Percentiles rank a stretch among this genome's conserved stretches.
Evolutionary conservation across 2,888 invertebrate species (phyloP).

Genomic region (Notocelia uddmanniana): DNA sequence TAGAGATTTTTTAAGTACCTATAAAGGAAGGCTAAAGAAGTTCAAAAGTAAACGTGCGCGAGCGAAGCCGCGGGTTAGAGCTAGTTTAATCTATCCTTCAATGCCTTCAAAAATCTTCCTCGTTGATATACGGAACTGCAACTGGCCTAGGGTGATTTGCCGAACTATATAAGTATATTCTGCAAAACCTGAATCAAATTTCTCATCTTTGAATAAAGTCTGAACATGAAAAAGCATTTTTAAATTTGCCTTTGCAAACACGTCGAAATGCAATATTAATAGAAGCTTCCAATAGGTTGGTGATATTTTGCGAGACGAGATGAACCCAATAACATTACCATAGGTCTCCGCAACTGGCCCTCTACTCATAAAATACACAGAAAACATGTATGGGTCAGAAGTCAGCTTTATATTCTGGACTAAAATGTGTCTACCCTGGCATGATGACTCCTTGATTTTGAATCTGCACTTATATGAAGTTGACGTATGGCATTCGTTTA

Average conservation of each 20-base stretch:
- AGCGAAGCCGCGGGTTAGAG: too few species aligned
- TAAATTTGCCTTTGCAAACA: conserved; percentile 4
- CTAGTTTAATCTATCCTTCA: too few species aligned
- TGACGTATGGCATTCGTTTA: not conserved
- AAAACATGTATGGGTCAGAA: not conserved
- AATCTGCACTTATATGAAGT: not conserved
- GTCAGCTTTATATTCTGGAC: not conserved
- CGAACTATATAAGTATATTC: not conserved
- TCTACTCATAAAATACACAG: conserved; percentile 73
- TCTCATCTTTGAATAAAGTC: not conserved
- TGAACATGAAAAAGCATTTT: conserved; percentile 1
- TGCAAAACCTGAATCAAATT: not conserved
- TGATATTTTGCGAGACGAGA: conserved; percentile 52
- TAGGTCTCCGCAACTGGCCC: conserved; percentile 72
- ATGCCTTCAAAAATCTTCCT: not conserved
- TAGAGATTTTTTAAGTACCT: too few species aligned
- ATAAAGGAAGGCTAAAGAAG: too few species aligned
- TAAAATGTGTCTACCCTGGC: not conserved
- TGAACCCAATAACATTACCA: conserved; percentile 79
- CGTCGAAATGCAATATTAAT: conserved; percentile 32
- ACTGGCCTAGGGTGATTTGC: not conserved
- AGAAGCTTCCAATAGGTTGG: conserved; percentile 30
- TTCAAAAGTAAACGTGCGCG: too few species aligned
- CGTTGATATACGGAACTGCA: not conserved
- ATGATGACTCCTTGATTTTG: not conserved